Evolutionary conservation across 2,888 invertebrate genomes (phyloP).

Genomic region (Doris montereyensis): DNA sequence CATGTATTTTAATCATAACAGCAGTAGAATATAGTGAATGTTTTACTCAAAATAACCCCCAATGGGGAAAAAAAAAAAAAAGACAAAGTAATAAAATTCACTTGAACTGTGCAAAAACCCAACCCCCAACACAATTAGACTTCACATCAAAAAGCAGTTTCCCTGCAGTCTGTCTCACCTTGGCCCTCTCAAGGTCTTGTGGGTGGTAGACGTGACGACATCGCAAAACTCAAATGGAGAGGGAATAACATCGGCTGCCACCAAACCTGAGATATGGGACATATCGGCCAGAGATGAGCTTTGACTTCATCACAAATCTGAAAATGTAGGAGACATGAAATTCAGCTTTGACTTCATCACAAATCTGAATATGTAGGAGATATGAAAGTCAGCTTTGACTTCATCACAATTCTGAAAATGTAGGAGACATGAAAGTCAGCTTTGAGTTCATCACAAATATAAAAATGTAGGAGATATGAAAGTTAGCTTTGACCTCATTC

Average conservation of each 20-base stretch:
- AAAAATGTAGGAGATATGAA: too few species aligned
- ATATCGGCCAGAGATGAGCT: constrained; percentile 70
- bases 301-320: constrained; percentile 70
- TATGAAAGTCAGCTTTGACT: too few species aligned
- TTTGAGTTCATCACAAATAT: too few species aligned
- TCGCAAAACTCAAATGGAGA: constrained; percentile 93
- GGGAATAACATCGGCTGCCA: constrained; percentile 90
- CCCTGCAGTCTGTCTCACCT: constrained; percentile 63
- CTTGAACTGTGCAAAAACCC: background rate
- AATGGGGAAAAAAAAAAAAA: too few species aligned
- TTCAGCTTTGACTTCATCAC: too few species aligned
- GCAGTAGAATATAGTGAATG: too few species aligned
- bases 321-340: constrained; percentile 12
- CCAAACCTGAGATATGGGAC: constrained; percentile 75
- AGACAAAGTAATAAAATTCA: too few species aligned
- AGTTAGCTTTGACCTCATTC: too few species aligned
- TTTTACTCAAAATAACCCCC: background rate
- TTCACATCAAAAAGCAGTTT: background rate
- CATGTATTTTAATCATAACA: too few species aligned
- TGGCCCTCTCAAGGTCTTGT: constrained; percentile 90
- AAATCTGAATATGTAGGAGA: too few species aligned
- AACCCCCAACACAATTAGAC: background rate
- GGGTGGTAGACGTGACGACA: constrained; percentile 94
- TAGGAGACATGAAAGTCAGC: too few species aligned
- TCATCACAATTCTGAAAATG: too few species aligned